Base-by-base conservation (phyloP, 1,140 invertebrate genomes). In the Antheraea pernyi region DNA sequence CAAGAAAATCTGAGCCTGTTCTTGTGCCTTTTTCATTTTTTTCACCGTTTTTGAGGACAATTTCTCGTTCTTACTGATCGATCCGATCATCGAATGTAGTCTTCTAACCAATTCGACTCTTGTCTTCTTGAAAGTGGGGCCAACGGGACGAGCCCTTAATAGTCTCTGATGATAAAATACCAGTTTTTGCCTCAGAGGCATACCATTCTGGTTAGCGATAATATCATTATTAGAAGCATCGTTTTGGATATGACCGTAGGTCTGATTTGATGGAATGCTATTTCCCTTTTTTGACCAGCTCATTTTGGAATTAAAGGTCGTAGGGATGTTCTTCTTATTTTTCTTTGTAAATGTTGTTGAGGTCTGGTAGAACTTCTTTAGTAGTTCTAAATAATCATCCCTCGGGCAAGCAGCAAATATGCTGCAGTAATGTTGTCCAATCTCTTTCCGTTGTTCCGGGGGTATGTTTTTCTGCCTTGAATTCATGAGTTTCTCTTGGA, bases 381-480 rank as follows among this genome's bases (percentile, higher is more conserved):
- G 65, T 48, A 94, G 67, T 3, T 93, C 82, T 0, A 78, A 76
- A 72, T 94, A 94, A 60, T 94, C 89, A 16, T 88, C 73, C 74
- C 93, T 86, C 0, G 87, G 83, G 37, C 79, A 74, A 11, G 91
- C 72, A 0, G 91, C 86, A 72, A 94, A 94, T 65, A 94, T 93
- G 53, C 81, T 73, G 58, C 85, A 86, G 70, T 86, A 93, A 76
- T 94, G 93, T 71, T 91, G 75, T 18, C 92, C 91, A 18, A 94
- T 93, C 75, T 93, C 86, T 36, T 88, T 78, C 8, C 93, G 88
- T 42, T 93, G 30, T 3, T 87, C 74, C 0, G 69, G 65, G 0
- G 92, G 71, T 74, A 93, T 85, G 2, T 79, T 85, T 71, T 92
- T 90, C 19, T 91, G 80, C 65, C 82, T 85, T 16, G 81, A 85